These are phyloP conservation scores for Caenorhabditis briggsae DNA, from an alignment of 1,140 invertebrate genomes.

Conservation along the genomic window DNA sequence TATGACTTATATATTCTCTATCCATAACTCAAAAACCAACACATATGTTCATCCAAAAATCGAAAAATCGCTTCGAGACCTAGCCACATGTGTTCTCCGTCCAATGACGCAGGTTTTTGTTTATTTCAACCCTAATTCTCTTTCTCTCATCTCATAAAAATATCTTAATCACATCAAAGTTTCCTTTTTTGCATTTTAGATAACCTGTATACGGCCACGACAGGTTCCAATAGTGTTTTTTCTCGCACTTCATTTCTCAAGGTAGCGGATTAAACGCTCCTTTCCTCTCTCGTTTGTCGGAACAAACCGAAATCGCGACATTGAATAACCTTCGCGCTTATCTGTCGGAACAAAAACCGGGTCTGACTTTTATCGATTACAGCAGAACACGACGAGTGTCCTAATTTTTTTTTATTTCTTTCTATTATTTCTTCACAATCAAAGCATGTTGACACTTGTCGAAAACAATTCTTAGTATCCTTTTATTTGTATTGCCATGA, in stretches of 20 bases:
- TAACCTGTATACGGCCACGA: neutral
- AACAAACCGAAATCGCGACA: constrained; percentile 42
- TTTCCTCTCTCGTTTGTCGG: too few relatives aligned
- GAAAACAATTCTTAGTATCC: neutral
- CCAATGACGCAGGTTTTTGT: too few relatives aligned
- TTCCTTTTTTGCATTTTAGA: neutral
- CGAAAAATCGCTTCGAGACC: too few relatives aligned
- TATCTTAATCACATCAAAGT: neutral
- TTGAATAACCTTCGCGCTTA: constrained; percentile 50
- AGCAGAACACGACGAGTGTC: constrained; percentile 37
- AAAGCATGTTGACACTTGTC: neutral
- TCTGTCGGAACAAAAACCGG: constrained; percentile 52
- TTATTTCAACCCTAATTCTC: neutral
- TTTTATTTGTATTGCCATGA: neutral
- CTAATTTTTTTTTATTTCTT: constrained; percentile 10
- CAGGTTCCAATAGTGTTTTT: constrained; percentile 20
- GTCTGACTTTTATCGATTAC: constrained; percentile 55
- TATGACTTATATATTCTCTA: too few relatives aligned
- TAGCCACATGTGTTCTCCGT: too few relatives aligned
- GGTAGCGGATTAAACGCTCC: constrained; percentile 38
- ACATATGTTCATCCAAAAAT: too few relatives aligned
- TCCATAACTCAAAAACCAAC: too few relatives aligned
- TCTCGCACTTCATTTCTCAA: constrained; percentile 45
- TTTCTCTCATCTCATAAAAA: neutral
- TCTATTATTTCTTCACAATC: too few relatives aligned